Conservation (phyloP, 2,113 vertebrate species). For the Alethe castanea region DNA sequence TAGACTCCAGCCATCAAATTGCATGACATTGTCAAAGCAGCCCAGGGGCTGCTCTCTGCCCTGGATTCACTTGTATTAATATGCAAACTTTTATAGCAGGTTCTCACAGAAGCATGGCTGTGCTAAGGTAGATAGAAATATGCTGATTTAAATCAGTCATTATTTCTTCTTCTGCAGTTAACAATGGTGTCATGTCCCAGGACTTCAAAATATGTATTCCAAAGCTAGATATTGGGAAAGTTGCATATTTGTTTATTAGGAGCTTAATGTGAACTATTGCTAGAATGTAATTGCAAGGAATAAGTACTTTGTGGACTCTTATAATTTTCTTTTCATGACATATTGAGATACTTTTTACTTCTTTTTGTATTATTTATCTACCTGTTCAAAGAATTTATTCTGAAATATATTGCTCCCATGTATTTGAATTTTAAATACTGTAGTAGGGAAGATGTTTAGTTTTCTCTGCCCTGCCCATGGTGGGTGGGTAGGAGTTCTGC, state of each 20-base stretch:
- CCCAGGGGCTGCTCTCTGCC: neutral
- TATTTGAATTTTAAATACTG: neutral
- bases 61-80: neutral
- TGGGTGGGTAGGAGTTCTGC: neutral
- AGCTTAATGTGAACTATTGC: neutral
- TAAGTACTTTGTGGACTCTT: neutral
- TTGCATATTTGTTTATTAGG: neutral
- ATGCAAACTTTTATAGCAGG: neutral
- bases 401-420: neutral
- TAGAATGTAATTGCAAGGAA: neutral
- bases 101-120: neutral
- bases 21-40: neutral
- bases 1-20: neutral
- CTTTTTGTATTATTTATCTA: neutral
- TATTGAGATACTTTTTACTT: neutral
- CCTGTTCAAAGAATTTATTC: neutral
- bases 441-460: rapidly evolving
- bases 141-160: neutral
- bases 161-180: neutral
- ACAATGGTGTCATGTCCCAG: neutral
- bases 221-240: neutral
- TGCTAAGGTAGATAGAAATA: neutral
- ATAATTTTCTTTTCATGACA: neutral
- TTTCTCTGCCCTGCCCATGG: neutral
- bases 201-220: neutral